These are phyloP conservation scores for Austrofundulus limnaeus DNA, from an alignment of 2,113 vertebrate genomes.

Conservation along the genomic window DNA sequence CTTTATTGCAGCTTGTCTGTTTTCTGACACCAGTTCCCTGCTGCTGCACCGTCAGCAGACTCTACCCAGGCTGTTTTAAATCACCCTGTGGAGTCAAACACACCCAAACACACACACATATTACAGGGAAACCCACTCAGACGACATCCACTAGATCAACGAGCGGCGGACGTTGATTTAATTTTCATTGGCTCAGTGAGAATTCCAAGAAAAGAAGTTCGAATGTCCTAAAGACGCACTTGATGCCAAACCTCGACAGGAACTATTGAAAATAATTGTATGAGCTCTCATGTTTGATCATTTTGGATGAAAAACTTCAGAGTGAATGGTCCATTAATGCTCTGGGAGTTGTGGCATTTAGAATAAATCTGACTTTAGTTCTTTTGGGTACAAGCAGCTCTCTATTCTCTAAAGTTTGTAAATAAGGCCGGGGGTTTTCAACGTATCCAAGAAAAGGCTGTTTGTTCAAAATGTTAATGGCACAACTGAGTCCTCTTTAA, in stretches of 20 bases:
- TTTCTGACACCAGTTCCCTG: conserved; percentile 32
- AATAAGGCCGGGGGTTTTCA: too few species aligned
- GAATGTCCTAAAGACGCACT: conserved; percentile 17
- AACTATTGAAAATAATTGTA: background rate
- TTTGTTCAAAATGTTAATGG: background rate
- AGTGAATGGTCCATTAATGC: background rate
- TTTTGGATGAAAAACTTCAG: background rate
- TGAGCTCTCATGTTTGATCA: background rate
- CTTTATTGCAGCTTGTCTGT: conserved; percentile 42
- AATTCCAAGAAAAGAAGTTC: background rate
- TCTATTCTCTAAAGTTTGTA: too few species aligned
- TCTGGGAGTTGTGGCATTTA: background rate
- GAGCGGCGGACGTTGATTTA: background rate
- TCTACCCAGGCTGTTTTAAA: conserved; percentile 48
- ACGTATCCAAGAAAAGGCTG: background rate
- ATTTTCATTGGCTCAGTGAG: background rate
- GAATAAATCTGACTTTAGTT: too few species aligned
- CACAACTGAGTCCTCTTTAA: background rate
- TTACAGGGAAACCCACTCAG: background rate
- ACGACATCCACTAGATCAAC: conserved; percentile 5
- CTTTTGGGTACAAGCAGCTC: too few species aligned
- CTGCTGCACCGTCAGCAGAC: conserved; percentile 56
- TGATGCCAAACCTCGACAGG: background rate
- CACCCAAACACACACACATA: background rate
- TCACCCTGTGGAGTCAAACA: conserved; percentile 30